Percentiles rank a stretch among this genome's conserved stretches.
These are phyloP conservation scores for Pristionchus exspectatus DNA, from an alignment of 2,888 invertebrate species.

Conservation along the genomic window DNA sequence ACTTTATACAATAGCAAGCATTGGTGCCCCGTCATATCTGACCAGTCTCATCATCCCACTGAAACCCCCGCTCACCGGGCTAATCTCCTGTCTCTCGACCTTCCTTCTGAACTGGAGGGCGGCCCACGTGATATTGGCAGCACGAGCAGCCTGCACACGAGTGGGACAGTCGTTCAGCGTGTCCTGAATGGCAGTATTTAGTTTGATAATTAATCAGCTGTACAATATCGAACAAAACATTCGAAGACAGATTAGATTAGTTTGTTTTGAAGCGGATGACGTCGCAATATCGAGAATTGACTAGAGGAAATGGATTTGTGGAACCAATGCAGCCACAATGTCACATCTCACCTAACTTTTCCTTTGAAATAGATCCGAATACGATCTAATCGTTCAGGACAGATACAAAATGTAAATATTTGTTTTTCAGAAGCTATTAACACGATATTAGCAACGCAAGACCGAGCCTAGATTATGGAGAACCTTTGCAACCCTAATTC, in stretches of 20 bases:
- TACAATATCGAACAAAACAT: too few species aligned
- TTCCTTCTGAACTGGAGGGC: slow-evolving; percentile 90
- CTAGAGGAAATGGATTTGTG: too few species aligned
- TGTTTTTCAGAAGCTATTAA: background rate
- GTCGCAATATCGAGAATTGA: background rate
- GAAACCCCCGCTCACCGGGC: slow-evolving; percentile 85
- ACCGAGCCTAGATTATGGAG: too few species aligned
- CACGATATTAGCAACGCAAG: background rate
- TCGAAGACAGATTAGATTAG: too few species aligned
- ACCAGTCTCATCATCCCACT: background rate
- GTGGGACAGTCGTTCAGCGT: slow-evolving; percentile 80
- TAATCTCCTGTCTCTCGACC: slow-evolving; percentile 94
- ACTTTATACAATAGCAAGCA: background rate
- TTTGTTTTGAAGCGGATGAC: background rate
- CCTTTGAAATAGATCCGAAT: too few species aligned
- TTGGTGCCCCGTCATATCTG: background rate
- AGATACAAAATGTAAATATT: too few species aligned
- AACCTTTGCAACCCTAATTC: background rate
- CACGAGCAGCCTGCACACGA: slow-evolving; percentile 85
- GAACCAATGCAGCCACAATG: too few species aligned
- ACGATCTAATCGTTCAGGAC: too few species aligned
- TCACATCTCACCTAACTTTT: too few species aligned
- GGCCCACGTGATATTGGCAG: slow-evolving; percentile 90
- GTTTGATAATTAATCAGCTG: too few species aligned
- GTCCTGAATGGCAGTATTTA: too few species aligned